Evolutionary conservation across 1,140 invertebrate species (phyloP).

Genomic region (Lordiphosa mommai): DNA sequence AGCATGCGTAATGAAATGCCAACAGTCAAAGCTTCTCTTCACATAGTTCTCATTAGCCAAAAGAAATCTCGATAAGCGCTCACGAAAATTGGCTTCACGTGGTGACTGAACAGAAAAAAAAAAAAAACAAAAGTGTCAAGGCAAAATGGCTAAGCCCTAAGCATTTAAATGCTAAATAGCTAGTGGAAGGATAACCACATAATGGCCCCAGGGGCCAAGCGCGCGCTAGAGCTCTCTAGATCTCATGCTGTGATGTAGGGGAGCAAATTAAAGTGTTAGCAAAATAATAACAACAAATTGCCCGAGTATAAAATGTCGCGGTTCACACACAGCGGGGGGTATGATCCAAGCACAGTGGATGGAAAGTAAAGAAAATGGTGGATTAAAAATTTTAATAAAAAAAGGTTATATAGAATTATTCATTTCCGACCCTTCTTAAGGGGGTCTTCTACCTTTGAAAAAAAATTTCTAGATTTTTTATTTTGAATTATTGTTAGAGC

Average conservation of each 20-base stretch:
- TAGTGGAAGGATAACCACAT: constrained; percentile 71
- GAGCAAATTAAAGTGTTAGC: constrained; percentile 70
- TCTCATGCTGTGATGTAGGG: constrained; percentile 22
- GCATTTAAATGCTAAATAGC: constrained; percentile 76
- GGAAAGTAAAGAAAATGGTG: too few relatives aligned
- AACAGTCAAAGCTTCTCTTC: neutral
- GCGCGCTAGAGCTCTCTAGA: neutral
- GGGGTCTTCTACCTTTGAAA: too few relatives aligned
- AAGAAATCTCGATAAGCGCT: constrained; percentile 35
- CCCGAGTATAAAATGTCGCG: constrained; percentile 54
- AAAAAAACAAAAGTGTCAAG: constrained; percentile 13
- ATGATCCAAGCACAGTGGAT: constrained; percentile 19
- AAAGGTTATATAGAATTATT: too few relatives aligned
- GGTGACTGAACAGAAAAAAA: constrained; percentile 16
- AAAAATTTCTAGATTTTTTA: too few relatives aligned
- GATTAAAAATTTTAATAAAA: too few relatives aligned
- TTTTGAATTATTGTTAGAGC: too few relatives aligned
- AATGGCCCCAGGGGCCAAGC: constrained; percentile 18
- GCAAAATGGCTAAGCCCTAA: constrained; percentile 50
- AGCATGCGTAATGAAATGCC: constrained; percentile 6
- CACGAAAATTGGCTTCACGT: constrained; percentile 51
- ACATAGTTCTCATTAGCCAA: constrained; percentile 30
- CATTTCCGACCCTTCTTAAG: too few relatives aligned
- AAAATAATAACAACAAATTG: constrained; percentile 77
- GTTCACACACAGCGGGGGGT: constrained; percentile 61